Conservation (phyloP, 2,797 vertebrate species). For the Aotus griseimembra region DNA sequence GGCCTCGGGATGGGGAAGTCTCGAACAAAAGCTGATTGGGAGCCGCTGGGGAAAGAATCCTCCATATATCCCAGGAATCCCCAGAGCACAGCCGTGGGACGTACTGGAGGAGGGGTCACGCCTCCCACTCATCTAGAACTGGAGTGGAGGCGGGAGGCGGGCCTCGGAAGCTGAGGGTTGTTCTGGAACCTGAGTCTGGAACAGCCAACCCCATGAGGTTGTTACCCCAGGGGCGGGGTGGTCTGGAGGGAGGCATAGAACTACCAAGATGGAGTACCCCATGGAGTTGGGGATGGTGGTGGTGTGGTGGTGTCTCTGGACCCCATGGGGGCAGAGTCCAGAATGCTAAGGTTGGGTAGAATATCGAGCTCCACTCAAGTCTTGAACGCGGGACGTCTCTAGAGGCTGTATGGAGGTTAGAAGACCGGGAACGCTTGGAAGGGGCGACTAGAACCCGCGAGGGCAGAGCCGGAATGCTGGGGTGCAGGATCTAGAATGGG, state of each 20-base stretch:
- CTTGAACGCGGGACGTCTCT: slow-evolving; percentile 40
- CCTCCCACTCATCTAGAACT: slow-evolving; percentile 7
- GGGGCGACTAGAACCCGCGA: not conserved
- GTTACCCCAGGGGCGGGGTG: not conserved
- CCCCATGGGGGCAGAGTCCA: not conserved
- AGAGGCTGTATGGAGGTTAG: not conserved
- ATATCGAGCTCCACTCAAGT: not conserved
- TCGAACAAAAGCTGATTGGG: slow-evolving; percentile 51
- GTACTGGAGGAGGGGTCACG: not conserved
- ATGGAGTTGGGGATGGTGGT: not conserved
- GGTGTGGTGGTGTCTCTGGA: not conserved
- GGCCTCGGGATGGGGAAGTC: not conserved
- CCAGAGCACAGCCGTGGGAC: not conserved
- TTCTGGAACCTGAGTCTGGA: not conserved
- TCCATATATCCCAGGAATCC: slow-evolving; percentile 14
- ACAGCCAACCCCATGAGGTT: slow-evolving; percentile 26
- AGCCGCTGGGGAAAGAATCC: not conserved
- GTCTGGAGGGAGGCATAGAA: not conserved
- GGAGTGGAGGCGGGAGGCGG: not conserved
- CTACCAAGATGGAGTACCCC: slow-evolving; percentile 16
- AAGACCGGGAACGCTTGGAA: not conserved
- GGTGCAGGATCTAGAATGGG: not conserved
- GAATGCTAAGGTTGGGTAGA: not conserved
- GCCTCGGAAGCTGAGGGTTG: not conserved
- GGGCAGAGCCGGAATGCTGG: slow-evolving; percentile 8